A percentile compares a stretch with the other conserved stretches of the same genome.
Evolutionary conservation across 2,113 vertebrate species (phyloP).

Genomic region (Petrocephalus microphthalmus): DNA sequence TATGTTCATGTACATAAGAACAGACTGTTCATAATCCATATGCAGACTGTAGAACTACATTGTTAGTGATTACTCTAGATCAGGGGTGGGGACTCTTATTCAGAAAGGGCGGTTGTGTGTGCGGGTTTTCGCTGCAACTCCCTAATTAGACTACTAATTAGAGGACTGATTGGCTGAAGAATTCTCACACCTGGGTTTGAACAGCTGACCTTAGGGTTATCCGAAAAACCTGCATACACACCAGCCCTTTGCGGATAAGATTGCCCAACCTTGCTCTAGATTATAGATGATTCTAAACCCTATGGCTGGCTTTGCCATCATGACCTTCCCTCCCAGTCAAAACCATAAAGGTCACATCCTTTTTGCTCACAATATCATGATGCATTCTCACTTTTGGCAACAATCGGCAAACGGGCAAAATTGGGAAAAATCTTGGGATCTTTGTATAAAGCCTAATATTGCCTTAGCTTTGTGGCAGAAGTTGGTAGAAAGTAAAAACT

Average conservation of each 20-base stretch:
- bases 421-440: not conserved
- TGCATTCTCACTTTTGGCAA: not conserved
- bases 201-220: too few species aligned
- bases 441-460: not conserved
- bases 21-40: not conserved
- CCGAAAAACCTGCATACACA: too few species aligned
- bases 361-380: not conserved
- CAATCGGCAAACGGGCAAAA: not conserved
- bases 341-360: not conserved
- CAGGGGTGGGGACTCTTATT: too few species aligned
- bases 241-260: too few species aligned
- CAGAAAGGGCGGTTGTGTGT: too few species aligned
- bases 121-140: too few species aligned
- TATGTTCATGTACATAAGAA: not conserved
- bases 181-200: too few species aligned
- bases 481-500: not conserved
- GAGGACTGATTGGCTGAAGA: too few species aligned
- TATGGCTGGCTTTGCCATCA: not conserved
- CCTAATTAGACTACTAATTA: too few species aligned
- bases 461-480: not conserved
- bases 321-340: not conserved
- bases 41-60: not conserved
- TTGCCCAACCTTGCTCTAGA: too few species aligned
- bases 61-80: not conserved
- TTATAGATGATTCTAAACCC: not conserved